phyloP scores from a whole-genome alignment of 2,113 vertebrate species.

The Rhabdomys dilectus region DNA sequence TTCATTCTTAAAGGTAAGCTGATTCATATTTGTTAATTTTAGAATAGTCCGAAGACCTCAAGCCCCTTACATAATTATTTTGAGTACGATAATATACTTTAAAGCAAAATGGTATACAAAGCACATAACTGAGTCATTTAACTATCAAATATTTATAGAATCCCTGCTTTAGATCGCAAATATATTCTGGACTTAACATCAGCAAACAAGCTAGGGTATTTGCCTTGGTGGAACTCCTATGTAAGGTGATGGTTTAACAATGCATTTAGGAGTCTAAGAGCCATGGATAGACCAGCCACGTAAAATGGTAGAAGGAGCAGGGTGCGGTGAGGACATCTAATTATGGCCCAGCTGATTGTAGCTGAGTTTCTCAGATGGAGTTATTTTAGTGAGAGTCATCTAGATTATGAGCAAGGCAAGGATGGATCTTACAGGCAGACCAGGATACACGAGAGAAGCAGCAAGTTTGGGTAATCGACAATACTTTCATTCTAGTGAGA shows the following conservation, averaged over 20 bases:
- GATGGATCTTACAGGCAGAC: not conserved
- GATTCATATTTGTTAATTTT: slow-evolving; percentile 38
- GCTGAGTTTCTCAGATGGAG: slow-evolving; percentile 5
- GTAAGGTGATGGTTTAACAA: slow-evolving; percentile 8
- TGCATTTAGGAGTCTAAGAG: not conserved
- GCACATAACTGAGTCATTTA: not conserved
- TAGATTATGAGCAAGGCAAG: not conserved
- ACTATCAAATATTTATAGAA: slow-evolving; percentile 26
- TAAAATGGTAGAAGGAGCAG: not conserved
- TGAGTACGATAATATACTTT: not conserved
- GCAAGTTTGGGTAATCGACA: not conserved
- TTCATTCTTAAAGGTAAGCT: slow-evolving; percentile 11
- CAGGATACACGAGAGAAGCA: not conserved
- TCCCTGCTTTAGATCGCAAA: not conserved
- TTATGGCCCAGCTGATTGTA: not conserved
- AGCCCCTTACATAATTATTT: not conserved
- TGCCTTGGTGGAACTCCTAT: not conserved
- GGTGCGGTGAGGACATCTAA: not conserved
- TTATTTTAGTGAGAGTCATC: slow-evolving; percentile 15
- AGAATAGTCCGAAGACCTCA: slow-evolving; percentile 39
- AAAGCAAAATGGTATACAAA: slow-evolving; percentile 41
- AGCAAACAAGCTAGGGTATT: not conserved
- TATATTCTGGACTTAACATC: not conserved
- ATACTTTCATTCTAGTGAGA: not conserved
- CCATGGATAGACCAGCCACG: not conserved